Base-by-base conservation (phyloP, 1,140 invertebrate species). In the Pinna nobilis region DNA sequence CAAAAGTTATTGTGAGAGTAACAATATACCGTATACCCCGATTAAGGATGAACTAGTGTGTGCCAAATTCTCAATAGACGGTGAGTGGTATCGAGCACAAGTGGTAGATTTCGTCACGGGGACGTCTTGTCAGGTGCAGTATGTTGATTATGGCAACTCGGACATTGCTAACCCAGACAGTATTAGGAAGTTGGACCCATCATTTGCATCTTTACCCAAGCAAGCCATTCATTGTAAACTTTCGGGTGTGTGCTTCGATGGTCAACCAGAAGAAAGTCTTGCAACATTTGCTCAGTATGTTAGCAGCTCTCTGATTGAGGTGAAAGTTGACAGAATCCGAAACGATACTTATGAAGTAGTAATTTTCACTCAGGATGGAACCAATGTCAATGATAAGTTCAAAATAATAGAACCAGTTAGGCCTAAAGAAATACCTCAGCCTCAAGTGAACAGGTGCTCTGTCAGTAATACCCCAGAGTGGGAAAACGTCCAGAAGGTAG, bases 121-220 rank as follows among this genome's bases (percentile, higher is more conserved):
- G 70, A 9, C 20, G 30, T 7, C 25, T 20, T 47, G 47, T 11
- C 57, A 11, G 44, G 67, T 76, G 3, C 39, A 37, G 9, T 79
- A 70, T 67, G 53, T 79, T 28, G 77, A 79, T 66, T 79, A 70
- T 49, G 77, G 77, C 28, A 79, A 79, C 41, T 33, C 35, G 51
- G 70, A 67, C 1, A 20, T 55, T n/a, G 53, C 25, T 15, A 25
- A 18, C 3, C 28, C 57, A 61, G 33, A 15, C n/a, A 25, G 5
- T 30, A 63, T 74, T 15, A 37, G 65, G 3, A 44, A 64, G 28
- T 47, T 69, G 13, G 15, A 32, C n/a, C 7, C 49, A 0, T 25
- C 33, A 2, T 20, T 68, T 37, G 18, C 32, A 6, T 28, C 57
- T 6, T 33, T 74, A 20, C 57, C 72, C n/a, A 41, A 47, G 11